Base-by-base conservation (phyloP, 2,888 invertebrate genomes). In the Pheosia gnoma region DNA sequence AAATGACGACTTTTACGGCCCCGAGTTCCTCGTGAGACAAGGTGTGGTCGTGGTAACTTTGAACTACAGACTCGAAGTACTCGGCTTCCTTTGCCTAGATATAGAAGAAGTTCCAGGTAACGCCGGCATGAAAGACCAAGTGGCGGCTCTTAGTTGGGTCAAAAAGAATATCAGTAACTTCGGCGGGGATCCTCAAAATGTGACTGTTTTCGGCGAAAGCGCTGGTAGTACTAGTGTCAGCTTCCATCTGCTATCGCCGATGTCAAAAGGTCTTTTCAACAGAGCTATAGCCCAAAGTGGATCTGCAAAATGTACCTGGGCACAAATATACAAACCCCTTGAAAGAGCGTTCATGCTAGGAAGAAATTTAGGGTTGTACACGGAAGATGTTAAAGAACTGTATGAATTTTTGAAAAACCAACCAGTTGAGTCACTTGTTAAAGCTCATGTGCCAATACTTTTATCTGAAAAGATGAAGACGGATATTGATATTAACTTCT, bases 251-350 rank as follows among this genome's bases (percentile, higher is more conserved):
- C 41, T 79, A 10, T 84, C 84, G 8, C 82, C 84, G 3, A 77
- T 82, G 78, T 78, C 78, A 4, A 79, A 74, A 74, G 80, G 79
- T 4, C 67, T 85, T 0, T 84, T 83, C 56, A 72, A 79, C 13
- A 78, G 79, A 59, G 82, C 93, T 5, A 96, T 96, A 38, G 91
- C 95, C 0, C 95, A 96, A 80, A 96, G 96, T 74, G 96, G 96
- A 94, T 39, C 92, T 92, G 0, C 88, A 89, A 57, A 94, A 92
- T 88, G 59, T 25, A 53, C 64, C 47, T 70, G 55, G 58, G 11
- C 59, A 39, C 53, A 54, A 25, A 36, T 51, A 0, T 59, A 58
- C n/a, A 54, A 67, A 36, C 63, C 66, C 45, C 39, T 58, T 4
- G 62, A 63, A 39, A 51, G 81, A 41, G 81, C 79, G 5, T 69